Base-by-base conservation (phyloP, 2,797 vertebrate genomes). In the Leptatherina wallacei region DNA sequence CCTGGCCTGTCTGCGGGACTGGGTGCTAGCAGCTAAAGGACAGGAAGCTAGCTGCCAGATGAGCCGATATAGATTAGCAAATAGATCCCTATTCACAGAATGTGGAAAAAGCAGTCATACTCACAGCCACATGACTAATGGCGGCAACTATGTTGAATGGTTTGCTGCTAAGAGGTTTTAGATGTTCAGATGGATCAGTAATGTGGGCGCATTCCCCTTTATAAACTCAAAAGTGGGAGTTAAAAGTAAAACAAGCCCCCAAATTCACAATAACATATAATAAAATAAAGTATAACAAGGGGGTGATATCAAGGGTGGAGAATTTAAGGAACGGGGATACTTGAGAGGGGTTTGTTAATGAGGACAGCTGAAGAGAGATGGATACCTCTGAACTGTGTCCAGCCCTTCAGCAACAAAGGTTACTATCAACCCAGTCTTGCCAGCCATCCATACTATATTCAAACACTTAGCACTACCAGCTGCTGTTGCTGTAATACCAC, bases 351-450 rank as follows among this genome's bases (percentile, higher is more conserved):
- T 55, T 82, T 87, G 77, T 87, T 87, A 75, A 79, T 24, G 56
- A 64, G 64, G 66, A 80, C 84, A 86, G 80, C 85, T 89, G 85
- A 79, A 69, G 71, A 81, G 75, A 76, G 65, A 71, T n/a, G 54
- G 71, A 87, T 82, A 72, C 71, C 66, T 68, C 61, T 91, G 87
- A 85, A 88, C 81, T 58, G 60, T 12, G 58, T 87, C 82, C 82
- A 87, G 85, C 75, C 78, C 75, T 80, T 83, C 71, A 72, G 36
- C 64, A 49, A 80, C 65, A 77, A 91, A 92, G 85, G 88, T 89
- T 88, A 88, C 63, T n/a, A 61, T 60, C 62, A 72, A 75, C 75
- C 57, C 54, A 24, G 63, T 66, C 69, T 42, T 54, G 57, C 66
- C 66, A 73, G 75, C 80, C 77, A 74, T 69, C 54, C 12, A 80